Conservation (phyloP, 2,888 invertebrate genomes). For the Lissocephala sabroskyi region DNA sequence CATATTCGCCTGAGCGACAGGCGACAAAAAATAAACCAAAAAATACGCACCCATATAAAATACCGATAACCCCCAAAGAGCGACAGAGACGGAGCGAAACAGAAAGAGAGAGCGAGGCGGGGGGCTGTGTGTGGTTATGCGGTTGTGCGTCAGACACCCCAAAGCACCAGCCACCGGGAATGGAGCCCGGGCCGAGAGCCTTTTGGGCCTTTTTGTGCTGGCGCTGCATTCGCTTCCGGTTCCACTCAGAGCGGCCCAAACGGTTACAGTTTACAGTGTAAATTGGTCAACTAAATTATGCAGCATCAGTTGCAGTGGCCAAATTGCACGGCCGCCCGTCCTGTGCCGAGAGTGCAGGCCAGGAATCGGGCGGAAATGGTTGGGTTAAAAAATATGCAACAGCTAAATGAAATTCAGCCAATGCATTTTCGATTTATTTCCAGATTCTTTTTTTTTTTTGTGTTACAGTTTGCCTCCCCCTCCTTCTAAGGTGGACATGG, state of each 20-base stretch:
- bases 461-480: too few species aligned
- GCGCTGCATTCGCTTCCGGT: slow-evolving; percentile 51
- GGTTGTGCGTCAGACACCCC: neutral
- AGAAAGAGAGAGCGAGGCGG: too few species aligned
- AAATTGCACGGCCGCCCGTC: neutral
- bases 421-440: too few species aligned
- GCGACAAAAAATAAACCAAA: slow-evolving; percentile 10
- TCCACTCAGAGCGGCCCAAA: slow-evolving; percentile 53
- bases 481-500: too few species aligned
- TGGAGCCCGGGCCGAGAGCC: neutral
- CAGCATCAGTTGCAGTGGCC: slow-evolving; percentile 52
- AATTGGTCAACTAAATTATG: slow-evolving; percentile 69
- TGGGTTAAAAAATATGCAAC: slow-evolving; percentile 21
- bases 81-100: neutral
- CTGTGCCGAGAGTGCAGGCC: too few species aligned
- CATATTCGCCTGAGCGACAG: neutral
- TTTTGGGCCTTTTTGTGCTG: slow-evolving; percentile 14
- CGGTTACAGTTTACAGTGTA: slow-evolving; percentile 49
- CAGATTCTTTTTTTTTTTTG: too few species aligned
- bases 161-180: neutral
- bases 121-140: neutral
- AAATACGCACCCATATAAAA: neutral
- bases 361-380: too few species aligned
- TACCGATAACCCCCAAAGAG: neutral
- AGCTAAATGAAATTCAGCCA: slow-evolving; percentile 42